Base-by-base conservation (phyloP, 1,140 invertebrate species). In the Phymastichus coffea region DNA sequence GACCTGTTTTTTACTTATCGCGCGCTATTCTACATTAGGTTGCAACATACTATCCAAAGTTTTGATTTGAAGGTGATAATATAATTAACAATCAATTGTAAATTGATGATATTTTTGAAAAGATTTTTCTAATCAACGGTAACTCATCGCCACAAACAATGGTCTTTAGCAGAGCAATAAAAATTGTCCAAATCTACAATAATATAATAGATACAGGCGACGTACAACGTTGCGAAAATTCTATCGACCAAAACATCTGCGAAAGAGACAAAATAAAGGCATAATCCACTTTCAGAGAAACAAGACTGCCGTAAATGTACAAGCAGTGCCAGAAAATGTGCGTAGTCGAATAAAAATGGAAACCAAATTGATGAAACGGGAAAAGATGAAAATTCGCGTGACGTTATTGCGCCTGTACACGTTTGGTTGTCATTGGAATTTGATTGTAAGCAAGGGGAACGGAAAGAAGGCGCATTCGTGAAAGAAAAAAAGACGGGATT, bases 261-360 rank as follows among this genome's bases (percentile, higher is more conserved):
- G n/a, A n/a, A n/a, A n/a, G n/a, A n/a, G n/a, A n/a, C n/a, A 28
- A 35, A n/a, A 15, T 55, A 23, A 46, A 28, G 9, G 3, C 9
- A 40, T 17, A 35, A 37, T 40, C 15, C 17, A 28, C 1, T 37
- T 58, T 58, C 26, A 22, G 47, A 55, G 26, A 40, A 47, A 33
- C 35, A 57, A 53, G 41, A 63, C 49, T 54, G 35, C 51, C 61
- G 37, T 41, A 8, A 49, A 51, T 12, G 37, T 58, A 55, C 49
- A 63, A 63, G 61, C 51, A 57, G 26, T 58, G 33, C 43, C 35
- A 51, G 54, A 49, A 61, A 2, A 47, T 20, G 4, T 22, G 25
- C 26, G 26, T 54, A 43, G 7, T 6, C 15, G 25, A 25, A 2
- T 43, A 43, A 15, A 43, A 15, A 25, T 15, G 2, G 4, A 53